Conservation (phyloP, 2,888 invertebrate species). For the Lathronympha strigana region DNA sequence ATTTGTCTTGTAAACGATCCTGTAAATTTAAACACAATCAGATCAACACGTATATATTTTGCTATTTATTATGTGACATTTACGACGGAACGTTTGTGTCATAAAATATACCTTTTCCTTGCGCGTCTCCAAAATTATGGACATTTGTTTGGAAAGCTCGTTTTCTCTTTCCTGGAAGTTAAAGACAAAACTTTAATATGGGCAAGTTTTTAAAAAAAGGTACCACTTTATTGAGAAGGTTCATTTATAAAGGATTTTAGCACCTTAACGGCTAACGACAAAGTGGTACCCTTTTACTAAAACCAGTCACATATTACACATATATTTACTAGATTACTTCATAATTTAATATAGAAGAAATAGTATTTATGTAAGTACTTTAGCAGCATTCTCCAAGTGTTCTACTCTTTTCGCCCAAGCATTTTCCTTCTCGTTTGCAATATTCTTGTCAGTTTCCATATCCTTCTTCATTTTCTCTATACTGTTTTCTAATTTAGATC, state of each 20-base stretch:
- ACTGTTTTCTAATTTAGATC: slow-evolving; percentile 49
- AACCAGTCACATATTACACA: too few species aligned
- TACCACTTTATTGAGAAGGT: too few species aligned
- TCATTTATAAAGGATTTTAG: too few species aligned
- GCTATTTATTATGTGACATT: too few species aligned
- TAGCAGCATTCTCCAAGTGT: slow-evolving; percentile 49
- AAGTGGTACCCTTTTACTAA: too few species aligned
- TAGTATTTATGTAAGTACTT: slow-evolving; percentile 43
- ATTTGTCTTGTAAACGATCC: slow-evolving; percentile 63
- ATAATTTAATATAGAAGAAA: not conserved
- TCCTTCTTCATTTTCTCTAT: slow-evolving; percentile 52
- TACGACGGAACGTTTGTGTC: too few species aligned
- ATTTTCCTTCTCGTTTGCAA: slow-evolving; percentile 49
- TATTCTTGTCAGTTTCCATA: slow-evolving; percentile 49
- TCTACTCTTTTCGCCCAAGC: slow-evolving; percentile 48
- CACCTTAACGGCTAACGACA: too few species aligned
- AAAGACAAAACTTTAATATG: slow-evolving; percentile 5
- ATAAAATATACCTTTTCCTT: slow-evolving; percentile 67
- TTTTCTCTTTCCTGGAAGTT: slow-evolving; percentile 58
- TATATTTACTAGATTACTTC: not conserved
- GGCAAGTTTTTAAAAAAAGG: too few species aligned
- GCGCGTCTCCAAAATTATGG: slow-evolving; percentile 58
- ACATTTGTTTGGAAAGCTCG: slow-evolving; percentile 59
- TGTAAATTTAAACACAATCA: slow-evolving; percentile 41
- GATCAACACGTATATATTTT: not conserved